phyloP scores from a whole-genome alignment of 1,140 invertebrate genomes.

The Drosophila punjabiensis region DNA sequence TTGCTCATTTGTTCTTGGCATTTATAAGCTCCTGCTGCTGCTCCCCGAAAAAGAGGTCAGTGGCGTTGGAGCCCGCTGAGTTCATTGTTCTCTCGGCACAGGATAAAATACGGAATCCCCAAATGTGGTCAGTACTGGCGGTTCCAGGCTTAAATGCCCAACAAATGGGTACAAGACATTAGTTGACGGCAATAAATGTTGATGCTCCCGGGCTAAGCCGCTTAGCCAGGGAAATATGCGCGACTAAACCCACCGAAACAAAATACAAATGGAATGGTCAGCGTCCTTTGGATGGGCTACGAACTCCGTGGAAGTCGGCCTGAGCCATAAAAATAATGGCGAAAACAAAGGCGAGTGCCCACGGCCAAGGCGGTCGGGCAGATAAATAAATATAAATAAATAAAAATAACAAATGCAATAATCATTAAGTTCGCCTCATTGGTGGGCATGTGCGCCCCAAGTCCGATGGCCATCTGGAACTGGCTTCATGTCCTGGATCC shows the following conservation, averaged over 20 bases:
- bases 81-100: slow-evolving; percentile 41
- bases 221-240: slow-evolving; percentile 55
- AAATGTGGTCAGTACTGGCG: slow-evolving; percentile 17
- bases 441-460: slow-evolving; percentile 44
- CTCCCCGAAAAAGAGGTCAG: slow-evolving; percentile 48
- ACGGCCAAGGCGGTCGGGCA: slow-evolving; percentile 39
- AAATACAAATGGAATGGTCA: slow-evolving; percentile 30
- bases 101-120: slow-evolving; percentile 21
- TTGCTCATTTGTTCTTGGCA: slow-evolving; percentile 64
- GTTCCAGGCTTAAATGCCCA: slow-evolving; percentile 44
- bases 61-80: slow-evolving; percentile 21
- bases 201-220: slow-evolving; percentile 61
- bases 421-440: slow-evolving; percentile 76
- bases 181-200: slow-evolving; percentile 60
- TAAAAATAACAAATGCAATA: slow-evolving; percentile 75
- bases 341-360: slow-evolving; percentile 47
- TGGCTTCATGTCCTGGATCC: slow-evolving; percentile 2
- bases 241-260: slow-evolving; percentile 42
- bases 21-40: slow-evolving; percentile 34
- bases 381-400: slow-evolving; percentile 76
- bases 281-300: slow-evolving; percentile 7
- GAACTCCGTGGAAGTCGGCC: slow-evolving; percentile 14
- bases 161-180: slow-evolving; percentile 65
- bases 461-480: slow-evolving; percentile 23
- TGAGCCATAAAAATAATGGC: slow-evolving; percentile 58